Conservation (phyloP, 1,140 invertebrate genomes). For the Melipona quadrifasciata region DNA sequence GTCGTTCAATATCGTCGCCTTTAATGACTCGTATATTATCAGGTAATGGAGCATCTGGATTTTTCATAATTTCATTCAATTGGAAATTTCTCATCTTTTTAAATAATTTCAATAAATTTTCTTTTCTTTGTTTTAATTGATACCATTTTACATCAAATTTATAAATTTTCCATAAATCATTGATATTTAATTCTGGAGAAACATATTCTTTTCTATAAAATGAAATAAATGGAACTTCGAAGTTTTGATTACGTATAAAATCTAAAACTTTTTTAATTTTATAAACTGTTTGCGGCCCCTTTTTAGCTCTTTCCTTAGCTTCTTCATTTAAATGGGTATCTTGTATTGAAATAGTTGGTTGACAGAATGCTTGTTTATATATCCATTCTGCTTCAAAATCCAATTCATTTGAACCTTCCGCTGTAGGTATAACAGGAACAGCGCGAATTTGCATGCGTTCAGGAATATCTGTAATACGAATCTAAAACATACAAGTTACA, state of each 20-base stretch:
- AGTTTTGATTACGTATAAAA: slow-evolving; percentile 96
- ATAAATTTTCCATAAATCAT: slow-evolving; percentile 98
- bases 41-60: slow-evolving; percentile 91
- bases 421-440: slow-evolving; percentile 91
- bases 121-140: slow-evolving; percentile 93
- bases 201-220: slow-evolving; percentile 99
- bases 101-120: slow-evolving; percentile 91
- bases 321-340: slow-evolving; percentile 83
- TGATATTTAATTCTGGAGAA: slow-evolving; percentile 95
- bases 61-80: slow-evolving; percentile 90
- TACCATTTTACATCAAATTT: slow-evolving; percentile 99
- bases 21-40: slow-evolving; percentile 91
- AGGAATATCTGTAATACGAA: slow-evolving; percentile 93
- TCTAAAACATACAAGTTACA: slow-evolving; percentile 77
- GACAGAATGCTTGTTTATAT: slow-evolving; percentile 95
- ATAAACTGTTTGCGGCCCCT: slow-evolving; percentile 86
- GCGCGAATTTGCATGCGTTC: slow-evolving; percentile 96
- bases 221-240: slow-evolving; percentile 99
- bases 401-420: slow-evolving; percentile 93
- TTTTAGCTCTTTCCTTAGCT: slow-evolving; percentile 82
- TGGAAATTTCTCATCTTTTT: slow-evolving; percentile 97
- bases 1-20: slow-evolving; percentile 93
- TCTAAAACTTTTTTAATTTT: slow-evolving; percentile 97
- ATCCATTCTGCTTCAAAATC: slow-evolving; percentile 99
- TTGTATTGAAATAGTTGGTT: slow-evolving; percentile 90